Evolutionary conservation across 2,113 vertebrate species (phyloP).

Genomic region (Myotis davidii): DNA sequence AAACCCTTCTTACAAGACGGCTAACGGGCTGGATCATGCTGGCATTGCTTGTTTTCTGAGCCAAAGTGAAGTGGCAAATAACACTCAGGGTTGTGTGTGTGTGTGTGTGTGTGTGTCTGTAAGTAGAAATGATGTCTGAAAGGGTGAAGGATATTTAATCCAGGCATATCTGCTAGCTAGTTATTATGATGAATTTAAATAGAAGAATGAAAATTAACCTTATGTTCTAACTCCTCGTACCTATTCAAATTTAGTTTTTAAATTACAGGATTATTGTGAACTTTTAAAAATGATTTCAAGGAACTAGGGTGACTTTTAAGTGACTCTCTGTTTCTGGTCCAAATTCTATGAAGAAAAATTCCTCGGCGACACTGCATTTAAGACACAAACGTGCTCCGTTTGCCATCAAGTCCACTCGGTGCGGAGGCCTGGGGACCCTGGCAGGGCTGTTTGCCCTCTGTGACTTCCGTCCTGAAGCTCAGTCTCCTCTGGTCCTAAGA

Average conservation of each 20-base stretch:
- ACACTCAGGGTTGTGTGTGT: background rate
- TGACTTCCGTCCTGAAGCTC: background rate
- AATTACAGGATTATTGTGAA: background rate
- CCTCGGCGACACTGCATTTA: background rate
- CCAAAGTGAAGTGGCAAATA: background rate
- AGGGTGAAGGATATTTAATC: background rate
- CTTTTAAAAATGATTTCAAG: background rate
- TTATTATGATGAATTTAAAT: background rate
- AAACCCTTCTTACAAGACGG: background rate
- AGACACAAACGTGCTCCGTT: background rate
- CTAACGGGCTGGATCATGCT: background rate
- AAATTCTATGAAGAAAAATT: background rate
- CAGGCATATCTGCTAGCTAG: background rate
- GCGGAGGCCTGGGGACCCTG: background rate
- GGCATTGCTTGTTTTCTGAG: background rate
- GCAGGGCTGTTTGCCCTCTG: background rate
- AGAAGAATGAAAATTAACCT: conserved; percentile 3
- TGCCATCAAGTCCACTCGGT: accelerated
- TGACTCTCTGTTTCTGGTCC: background rate
- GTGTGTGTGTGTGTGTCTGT: background rate
- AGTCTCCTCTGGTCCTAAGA: background rate
- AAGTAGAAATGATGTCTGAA: background rate
- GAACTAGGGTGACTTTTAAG: background rate
- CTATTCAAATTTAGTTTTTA: background rate
- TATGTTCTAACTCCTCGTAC: background rate